These are phyloP conservation scores for Molothrus ater DNA, from an alignment of 2,797 vertebrate species.

Conservation along the genomic window DNA sequence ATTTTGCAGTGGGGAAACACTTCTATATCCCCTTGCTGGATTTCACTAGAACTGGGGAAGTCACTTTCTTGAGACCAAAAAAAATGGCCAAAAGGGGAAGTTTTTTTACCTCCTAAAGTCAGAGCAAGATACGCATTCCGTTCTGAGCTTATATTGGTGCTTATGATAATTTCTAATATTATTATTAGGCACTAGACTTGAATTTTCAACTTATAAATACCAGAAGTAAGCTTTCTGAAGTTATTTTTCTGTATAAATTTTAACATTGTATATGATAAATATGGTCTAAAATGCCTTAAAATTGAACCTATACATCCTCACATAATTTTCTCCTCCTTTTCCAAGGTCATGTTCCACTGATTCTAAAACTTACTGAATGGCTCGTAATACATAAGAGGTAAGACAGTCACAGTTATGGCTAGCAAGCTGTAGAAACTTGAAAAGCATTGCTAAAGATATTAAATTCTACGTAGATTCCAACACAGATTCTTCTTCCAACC, in stretches of 20 bases:
- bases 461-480: not conserved
- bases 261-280: not conserved
- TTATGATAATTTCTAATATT: not conserved
- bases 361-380: not conserved
- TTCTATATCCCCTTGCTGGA: not conserved
- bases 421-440: not conserved
- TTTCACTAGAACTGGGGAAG: not conserved
- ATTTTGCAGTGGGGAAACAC: not conserved
- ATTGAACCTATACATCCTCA: not conserved
- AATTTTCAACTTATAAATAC: not conserved
- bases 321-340: not conserved
- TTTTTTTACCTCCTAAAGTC: not conserved
- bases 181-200: not conserved
- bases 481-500: not conserved
- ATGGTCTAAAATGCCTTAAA: not conserved
- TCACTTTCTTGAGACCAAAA: not conserved
- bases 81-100: not conserved
- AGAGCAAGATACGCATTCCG: not conserved
- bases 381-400: not conserved
- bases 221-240: not conserved
- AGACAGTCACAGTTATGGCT: not conserved
- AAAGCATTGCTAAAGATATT: not conserved
- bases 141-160: not conserved
- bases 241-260: not conserved
- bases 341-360: not conserved